Evolutionary conservation across 2,888 invertebrate genomes (phyloP).

Genomic region (Ennomos fuscantarius): DNA sequence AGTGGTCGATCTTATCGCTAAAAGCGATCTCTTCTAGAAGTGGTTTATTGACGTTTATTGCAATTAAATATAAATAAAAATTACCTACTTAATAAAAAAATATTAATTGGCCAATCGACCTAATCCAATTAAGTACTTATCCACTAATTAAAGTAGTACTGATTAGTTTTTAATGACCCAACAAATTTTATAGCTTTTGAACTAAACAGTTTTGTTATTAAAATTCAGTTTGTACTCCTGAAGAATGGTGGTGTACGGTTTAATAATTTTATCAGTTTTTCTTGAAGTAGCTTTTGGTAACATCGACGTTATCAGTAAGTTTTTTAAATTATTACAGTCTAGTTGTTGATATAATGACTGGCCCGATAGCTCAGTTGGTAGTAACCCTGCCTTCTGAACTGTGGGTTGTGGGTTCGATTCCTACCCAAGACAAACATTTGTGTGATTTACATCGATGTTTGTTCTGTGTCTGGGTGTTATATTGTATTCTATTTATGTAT

Average conservation of each 20-base stretch:
- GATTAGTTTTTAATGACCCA: conserved; percentile 15
- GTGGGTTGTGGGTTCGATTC: too few species aligned
- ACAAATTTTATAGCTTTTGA: not conserved
- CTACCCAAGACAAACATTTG: too few species aligned
- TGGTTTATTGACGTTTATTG: conserved; percentile 5
- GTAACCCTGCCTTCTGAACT: too few species aligned
- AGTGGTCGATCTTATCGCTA: too few species aligned
- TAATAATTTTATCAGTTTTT: conserved; percentile 12
- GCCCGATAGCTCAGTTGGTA: too few species aligned
- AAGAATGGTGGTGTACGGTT: conserved; percentile 16
- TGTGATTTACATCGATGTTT: too few species aligned
- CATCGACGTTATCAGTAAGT: conserved; percentile 28
- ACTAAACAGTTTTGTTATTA: not conserved
- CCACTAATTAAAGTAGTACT: conserved; percentile 8
- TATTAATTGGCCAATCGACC: not conserved
- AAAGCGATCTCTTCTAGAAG: too few species aligned
- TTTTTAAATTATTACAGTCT: not conserved
- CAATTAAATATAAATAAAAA: conserved; percentile 3
- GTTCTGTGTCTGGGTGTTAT: too few species aligned
- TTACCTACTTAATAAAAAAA: too few species aligned
- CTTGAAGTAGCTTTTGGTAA: conserved; percentile 17
- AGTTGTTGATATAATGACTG: too few species aligned
- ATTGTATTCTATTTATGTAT: too few species aligned
- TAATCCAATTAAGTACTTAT: conserved; percentile 5
- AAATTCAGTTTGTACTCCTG: conserved; percentile 1